Evolutionary conservation across 2,113 vertebrate genomes (phyloP).

Genomic region (Nothocercus nigrocapillus): DNA sequence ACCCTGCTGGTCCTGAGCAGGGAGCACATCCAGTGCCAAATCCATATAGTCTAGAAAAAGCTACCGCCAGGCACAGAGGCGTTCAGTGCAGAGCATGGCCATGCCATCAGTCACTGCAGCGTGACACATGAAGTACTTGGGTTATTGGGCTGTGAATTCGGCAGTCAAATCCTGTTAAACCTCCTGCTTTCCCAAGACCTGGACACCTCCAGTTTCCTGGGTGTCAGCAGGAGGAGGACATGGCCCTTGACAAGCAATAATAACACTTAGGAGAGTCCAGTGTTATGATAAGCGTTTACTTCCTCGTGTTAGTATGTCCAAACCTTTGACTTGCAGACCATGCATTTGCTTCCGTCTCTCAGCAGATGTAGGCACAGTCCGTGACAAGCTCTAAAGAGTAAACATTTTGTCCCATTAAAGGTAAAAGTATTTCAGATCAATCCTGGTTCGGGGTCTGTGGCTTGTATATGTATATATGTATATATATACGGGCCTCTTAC

Average conservation of each 20-base stretch:
- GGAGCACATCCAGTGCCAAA: accelerated
- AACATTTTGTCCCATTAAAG: neutral
- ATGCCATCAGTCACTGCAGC: accelerated
- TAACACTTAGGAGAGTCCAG: neutral
- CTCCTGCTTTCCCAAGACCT: neutral
- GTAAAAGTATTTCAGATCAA: neutral
- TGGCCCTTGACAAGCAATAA: neutral
- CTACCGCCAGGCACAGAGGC: neutral
- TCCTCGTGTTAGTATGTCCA: neutral
- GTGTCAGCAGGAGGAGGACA: neutral
- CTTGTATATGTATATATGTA: neutral
- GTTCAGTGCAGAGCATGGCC: accelerated
- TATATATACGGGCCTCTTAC: too few relatives aligned
- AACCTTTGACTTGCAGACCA: too few relatives aligned
- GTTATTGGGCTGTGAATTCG: neutral
- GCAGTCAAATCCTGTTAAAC: neutral
- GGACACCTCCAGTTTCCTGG: neutral
- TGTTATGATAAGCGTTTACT: neutral
- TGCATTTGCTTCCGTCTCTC: neutral
- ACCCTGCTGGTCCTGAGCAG: neutral
- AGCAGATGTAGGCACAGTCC: neutral
- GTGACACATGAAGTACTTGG: neutral
- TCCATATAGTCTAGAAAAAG: neutral
- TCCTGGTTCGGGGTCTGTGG: neutral
- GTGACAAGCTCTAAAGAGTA: neutral